Base-by-base conservation (phyloP, 2,888 invertebrate species). In the Azorinus chamasolen region DNA sequence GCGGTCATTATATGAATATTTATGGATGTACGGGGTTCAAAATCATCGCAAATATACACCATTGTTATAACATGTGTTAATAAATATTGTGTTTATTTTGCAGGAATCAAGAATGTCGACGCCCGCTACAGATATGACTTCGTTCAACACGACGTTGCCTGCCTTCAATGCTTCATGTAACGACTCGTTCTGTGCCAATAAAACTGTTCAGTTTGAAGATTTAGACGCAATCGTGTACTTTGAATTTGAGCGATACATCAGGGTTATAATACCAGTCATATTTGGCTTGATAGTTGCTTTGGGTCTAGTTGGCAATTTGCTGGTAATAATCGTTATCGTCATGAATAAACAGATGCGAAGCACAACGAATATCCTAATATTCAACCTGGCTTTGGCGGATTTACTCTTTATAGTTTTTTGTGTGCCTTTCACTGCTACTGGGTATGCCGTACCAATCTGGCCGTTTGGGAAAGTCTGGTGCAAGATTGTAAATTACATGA, bases 341-440 rank as follows among this genome's bases (percentile, higher is more conserved):
- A 96, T 96, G 50, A 97, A 97, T 93, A 96, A 97, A 86, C 96
- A 96, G 90, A 98, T 98, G 98, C 95, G 97, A 87, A 97, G 97
- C 41, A 97, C 97, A 6, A 98, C 98, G 55, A 98, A 98, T 93
- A 95, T 97, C 50, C 95, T 98, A 32, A 98, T 98, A 87, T 96
- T 98, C 76, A 97, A 97, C 92, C 94, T 98, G 77, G 97, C 98
- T 2, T 95, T 97, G 27, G 97, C 98, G 43, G 98, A 98, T 93
- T 94, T 98, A 32, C 95, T 97, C 32, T 98, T 98, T 93, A 97
- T 98, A 48, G 95, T 97, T 62, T 97, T 98, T 93, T 98, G 98
- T 93, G 97, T 98, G 20, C 98, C 98, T 0, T 97, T 97, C 93
- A 98, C 98, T 0, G 98, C 97, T 0, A 96, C 97, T 18, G 97